Evolutionary conservation across 2,888 invertebrate species (phyloP), one percentile per base, ranked within the genome.

Genomic region (Xylota segnis): DNA sequence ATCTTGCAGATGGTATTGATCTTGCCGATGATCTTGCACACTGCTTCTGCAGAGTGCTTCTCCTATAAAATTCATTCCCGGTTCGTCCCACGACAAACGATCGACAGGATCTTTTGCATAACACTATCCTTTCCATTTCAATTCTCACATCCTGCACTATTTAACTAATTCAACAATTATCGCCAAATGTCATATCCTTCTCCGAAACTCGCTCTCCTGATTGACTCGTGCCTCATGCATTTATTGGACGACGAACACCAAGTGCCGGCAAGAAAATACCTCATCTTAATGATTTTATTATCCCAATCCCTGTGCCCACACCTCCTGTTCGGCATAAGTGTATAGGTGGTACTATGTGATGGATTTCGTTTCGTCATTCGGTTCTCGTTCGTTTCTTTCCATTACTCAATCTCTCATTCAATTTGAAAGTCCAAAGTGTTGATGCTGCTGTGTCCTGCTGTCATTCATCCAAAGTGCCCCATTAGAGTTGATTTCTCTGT

Each of bases 281-380:
- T 76, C 50, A 58, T 32, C 65, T 58, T 72, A 79, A 79, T 66
- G 79, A 58, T 72, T 72, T 79, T 63, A 72, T 79, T 72, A 72
- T 58, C 65, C 72, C 54, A 37, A 5, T 37, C 12, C 58, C 32
- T 23, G 18, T 10, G 6, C 34, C 58, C 18, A 37, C 10, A 27
- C 47, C 12, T 4, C 50, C 34, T 23, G 12, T 6, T 16, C 5
- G 16, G 9, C 0, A 40, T 14, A 3, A 1, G 10, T 7, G 1
- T n/a, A n/a, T n/a, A n/a, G n/a, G n/a, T n/a, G n/a, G n/a, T n/a
- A n/a, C n/a, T n/a, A 54, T 32, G 43, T 71, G 65, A 65, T 75
- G 65, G 56, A 58, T 65, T 56, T 75, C 34, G 23, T 58, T 32
- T 66, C n/a, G n/a, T 66, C 52, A 50, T 72, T 68, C 45, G 45